Percentiles rank a stretch among this genome's conserved stretches.
Conservation (phyloP, 2,113 vertebrate species). For the Athene noctua region DNA sequence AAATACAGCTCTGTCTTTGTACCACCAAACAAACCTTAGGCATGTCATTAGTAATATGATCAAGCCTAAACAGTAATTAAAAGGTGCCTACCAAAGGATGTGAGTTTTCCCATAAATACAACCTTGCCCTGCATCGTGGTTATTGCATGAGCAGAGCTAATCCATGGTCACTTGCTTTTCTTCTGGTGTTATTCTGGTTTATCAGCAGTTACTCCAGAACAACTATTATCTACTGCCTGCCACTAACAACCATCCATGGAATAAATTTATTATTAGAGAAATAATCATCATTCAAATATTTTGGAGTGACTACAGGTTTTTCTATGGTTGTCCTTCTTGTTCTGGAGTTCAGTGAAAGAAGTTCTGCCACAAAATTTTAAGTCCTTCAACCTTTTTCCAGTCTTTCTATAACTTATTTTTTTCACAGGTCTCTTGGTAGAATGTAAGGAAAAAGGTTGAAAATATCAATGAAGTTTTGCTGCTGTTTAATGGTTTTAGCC, state of each 20-base stretch:
- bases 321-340: not conserved
- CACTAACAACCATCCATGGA: not conserved
- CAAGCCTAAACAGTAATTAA: not conserved
- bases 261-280: not conserved
- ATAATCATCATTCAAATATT: not conserved
- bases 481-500: not conserved
- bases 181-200: not conserved
- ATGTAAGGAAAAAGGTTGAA: not conserved
- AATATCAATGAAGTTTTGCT: not conserved
- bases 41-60: not conserved
- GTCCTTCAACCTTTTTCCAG: not conserved
- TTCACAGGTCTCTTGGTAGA: not conserved
- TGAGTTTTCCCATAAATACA: not conserved
- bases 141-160: fast-evolving
- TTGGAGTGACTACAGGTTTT: not conserved
- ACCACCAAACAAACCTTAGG: not conserved
- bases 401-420: not conserved
- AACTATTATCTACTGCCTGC: not conserved
- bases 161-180: not conserved
- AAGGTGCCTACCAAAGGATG: not conserved
- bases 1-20: not conserved
- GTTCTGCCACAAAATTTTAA: not conserved
- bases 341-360: not conserved
- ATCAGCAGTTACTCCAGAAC: not conserved
- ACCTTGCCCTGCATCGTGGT: fast-evolving